Conservation (phyloP, 1,140 invertebrate species). For the Sminthurides bifidus region DNA sequence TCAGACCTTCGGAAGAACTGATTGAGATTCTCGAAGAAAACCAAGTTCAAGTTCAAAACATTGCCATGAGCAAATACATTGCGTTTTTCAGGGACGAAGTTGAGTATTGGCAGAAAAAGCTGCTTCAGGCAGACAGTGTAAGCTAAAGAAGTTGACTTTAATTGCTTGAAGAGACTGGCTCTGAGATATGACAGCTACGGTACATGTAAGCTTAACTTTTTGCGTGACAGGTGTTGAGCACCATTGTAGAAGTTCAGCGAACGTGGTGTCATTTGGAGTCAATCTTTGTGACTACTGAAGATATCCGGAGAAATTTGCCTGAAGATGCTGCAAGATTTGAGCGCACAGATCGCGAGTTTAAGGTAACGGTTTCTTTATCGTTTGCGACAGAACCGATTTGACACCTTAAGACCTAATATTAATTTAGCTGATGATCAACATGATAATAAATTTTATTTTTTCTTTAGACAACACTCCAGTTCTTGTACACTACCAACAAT, state of each 20-base stretch:
- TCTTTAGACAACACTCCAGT: conserved; percentile 7
- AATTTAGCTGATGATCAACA: no score
- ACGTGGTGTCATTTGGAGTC: conserved; percentile 96
- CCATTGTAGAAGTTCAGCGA: conserved; percentile 90
- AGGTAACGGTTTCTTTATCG: no score
- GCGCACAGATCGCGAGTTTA: conserved; percentile 79
- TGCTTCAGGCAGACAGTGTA: conserved; percentile 67
- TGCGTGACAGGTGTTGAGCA: conserved; percentile 9
- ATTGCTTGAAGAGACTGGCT: background rate
- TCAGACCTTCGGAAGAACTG: conserved; percentile 83
- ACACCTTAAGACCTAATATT: no score
- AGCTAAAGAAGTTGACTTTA: background rate
- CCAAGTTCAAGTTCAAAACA: conserved; percentile 50
- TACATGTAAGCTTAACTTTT: background rate
- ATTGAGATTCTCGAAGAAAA: conserved; percentile 96
- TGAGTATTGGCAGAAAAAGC: conserved; percentile 81
- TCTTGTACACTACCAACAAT: conserved; percentile 53
- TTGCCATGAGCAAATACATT: conserved; percentile 72
- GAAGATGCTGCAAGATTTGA: conserved; percentile 81
- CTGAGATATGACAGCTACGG: background rate
- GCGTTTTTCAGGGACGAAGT: conserved; percentile 90
- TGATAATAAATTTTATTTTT: background rate
- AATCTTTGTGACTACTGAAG: conserved; percentile 95
- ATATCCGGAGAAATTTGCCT: conserved; percentile 86
- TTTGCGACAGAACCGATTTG: no score